phyloP scores from a whole-genome alignment of 1,140 invertebrate species.

The Lepidurus packardi region DNA sequence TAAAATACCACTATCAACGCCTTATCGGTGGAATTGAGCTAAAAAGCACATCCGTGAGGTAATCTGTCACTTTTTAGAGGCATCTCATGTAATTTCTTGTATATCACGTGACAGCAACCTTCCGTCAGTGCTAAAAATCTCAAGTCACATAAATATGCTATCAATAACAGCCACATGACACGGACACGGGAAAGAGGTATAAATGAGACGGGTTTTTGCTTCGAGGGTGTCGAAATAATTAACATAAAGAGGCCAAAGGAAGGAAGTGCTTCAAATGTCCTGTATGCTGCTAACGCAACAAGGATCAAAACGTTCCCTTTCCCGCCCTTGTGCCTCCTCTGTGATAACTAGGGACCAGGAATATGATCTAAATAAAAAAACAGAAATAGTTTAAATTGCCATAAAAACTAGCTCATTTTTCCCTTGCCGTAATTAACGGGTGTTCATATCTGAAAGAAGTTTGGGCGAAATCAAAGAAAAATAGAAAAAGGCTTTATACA shows the following conservation, averaged over 20 bases:
- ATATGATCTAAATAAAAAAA: background rate
- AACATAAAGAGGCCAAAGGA: conserved; percentile 14
- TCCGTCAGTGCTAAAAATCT: background rate
- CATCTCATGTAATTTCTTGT: background rate
- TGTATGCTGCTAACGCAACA: background rate
- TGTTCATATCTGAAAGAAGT: background rate
- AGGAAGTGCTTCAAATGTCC: conserved; percentile 21
- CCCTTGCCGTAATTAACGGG: background rate
- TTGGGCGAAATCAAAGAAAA: background rate
- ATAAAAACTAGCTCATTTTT: background rate
- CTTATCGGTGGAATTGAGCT: no score
- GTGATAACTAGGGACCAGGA: background rate
- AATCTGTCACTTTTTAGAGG: background rate
- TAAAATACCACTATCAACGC: no score
- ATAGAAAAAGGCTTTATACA: no score
- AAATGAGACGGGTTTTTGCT: background rate
- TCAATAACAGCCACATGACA: conserved; percentile 4
- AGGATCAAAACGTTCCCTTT: background rate
- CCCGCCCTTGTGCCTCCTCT: background rate
- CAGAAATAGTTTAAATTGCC: background rate
- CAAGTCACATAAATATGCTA: background rate
- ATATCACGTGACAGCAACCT: background rate
- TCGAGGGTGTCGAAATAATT: conserved; percentile 6
- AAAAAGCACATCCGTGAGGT: background rate
- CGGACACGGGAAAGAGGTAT: conserved; percentile 8